Evolutionary conservation across 2,797 vertebrate species (phyloP).

Genomic region (Chrosomus eos): DNA sequence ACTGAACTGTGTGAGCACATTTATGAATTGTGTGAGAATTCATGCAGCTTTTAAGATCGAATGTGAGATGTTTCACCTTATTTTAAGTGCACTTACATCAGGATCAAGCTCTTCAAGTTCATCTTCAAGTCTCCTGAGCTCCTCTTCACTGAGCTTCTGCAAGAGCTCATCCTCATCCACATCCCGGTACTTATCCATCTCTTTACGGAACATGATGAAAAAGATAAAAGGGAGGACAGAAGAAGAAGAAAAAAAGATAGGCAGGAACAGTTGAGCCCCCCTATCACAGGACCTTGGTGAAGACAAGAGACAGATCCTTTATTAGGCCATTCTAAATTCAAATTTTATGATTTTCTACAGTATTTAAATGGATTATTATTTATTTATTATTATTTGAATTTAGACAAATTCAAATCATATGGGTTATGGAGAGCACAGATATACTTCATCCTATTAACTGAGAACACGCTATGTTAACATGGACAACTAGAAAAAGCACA

Average conservation of each 20-base stretch:
- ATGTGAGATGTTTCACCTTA: not conserved
- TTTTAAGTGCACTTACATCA: slow-evolving; percentile 78
- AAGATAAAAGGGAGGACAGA: slow-evolving; percentile 68
- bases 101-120: slow-evolving; percentile 96
- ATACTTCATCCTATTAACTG: not conserved
- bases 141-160: slow-evolving; percentile 91
- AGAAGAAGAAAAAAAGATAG: not conserved
- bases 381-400: too few relatives aligned
- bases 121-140: slow-evolving; percentile 90
- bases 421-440: not conserved
- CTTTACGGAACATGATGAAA: slow-evolving; percentile 83
- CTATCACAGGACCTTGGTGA: slow-evolving; percentile 4
- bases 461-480: not conserved
- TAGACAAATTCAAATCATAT: not conserved
- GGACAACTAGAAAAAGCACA: not conserved
- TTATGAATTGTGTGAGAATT: not conserved
- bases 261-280: not conserved
- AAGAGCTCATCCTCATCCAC: slow-evolving; percentile 96
- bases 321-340: not conserved
- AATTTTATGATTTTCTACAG: not conserved
- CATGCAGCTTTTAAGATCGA: not conserved
- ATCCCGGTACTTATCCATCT: slow-evolving; percentile 96
- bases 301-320: not conserved
- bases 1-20: not conserved
- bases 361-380: not conserved